A percentile compares a stretch with the other conserved stretches of the same genome.
These are phyloP conservation scores for Propithecus coquereli DNA, from an alignment of 2,113 vertebrate genomes.

Conservation along the genomic window DNA sequence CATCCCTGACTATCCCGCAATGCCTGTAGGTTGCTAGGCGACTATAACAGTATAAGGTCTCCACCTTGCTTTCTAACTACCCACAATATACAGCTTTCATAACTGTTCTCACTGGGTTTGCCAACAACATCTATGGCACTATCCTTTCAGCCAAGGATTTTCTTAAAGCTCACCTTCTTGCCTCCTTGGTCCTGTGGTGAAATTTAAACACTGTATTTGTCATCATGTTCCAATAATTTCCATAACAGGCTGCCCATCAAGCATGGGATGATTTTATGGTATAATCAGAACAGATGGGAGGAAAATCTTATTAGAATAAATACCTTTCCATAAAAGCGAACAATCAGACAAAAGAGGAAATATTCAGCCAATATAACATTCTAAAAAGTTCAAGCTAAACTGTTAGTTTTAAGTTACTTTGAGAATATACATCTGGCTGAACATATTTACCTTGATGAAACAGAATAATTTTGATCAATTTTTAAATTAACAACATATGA, in stretches of 20 bases:
- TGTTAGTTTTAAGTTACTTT: background rate
- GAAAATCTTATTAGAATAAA: slow-evolving; percentile 51
- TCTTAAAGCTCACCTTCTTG: background rate
- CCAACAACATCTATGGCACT: slow-evolving; percentile 13
- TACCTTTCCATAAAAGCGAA: slow-evolving; percentile 2
- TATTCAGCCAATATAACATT: background rate
- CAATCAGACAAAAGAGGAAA: slow-evolving; percentile 24
- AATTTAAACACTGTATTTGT: slow-evolving; percentile 34
- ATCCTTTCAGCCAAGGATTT: background rate
- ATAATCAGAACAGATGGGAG: slow-evolving; percentile 6
- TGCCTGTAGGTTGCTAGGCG: slow-evolving; percentile 70
- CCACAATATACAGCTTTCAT: slow-evolving; percentile 47
- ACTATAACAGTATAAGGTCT: slow-evolving; percentile 31
- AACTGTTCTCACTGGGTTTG: slow-evolving; percentile 27
- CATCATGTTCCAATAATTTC: slow-evolving; percentile 14
- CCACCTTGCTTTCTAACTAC: slow-evolving; percentile 48
- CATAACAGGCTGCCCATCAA: slow-evolving; percentile 37
- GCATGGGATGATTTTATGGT: slow-evolving; percentile 23
- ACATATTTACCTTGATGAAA: background rate
- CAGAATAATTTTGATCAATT: background rate
- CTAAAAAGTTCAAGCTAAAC: background rate
- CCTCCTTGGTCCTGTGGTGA: background rate
- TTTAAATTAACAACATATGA: background rate
- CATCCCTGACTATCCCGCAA: background rate
- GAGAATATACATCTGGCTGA: background rate